These are phyloP conservation scores for Whitmania pigra DNA, from an alignment of 1,140 invertebrate genomes.

Conservation along the genomic window DNA sequence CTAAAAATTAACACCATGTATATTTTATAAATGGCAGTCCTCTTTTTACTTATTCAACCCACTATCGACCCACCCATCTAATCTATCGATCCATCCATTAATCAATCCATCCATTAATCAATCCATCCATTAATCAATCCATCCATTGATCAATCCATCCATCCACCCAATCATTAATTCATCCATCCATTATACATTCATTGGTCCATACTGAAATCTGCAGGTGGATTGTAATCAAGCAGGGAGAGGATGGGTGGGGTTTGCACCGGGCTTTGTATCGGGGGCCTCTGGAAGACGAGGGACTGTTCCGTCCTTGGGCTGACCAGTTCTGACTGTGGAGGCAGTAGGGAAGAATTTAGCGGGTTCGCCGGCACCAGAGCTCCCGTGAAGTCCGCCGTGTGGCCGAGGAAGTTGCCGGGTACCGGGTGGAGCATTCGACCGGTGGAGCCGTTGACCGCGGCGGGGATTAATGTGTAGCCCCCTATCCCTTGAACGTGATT, in stretches of 20 bases:
- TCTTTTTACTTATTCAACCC: too few relatives aligned
- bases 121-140: too few relatives aligned
- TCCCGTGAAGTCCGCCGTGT: neutral
- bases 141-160: too few relatives aligned
- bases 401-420: neutral
- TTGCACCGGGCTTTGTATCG: neutral
- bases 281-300: slow-evolving; percentile 8
- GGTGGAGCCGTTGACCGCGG: neutral
- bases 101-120: too few relatives aligned
- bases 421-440: neutral
- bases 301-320: neutral
- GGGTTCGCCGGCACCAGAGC: neutral
- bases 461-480: slow-evolving; percentile 6
- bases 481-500: neutral
- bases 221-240: neutral
- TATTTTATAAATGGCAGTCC: too few relatives aligned
- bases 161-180: too few relatives aligned
- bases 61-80: too few relatives aligned
- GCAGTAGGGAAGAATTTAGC: neutral
- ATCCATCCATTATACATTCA: too few relatives aligned
- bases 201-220: slow-evolving; percentile 1
- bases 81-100: too few relatives aligned
- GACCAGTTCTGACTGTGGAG: neutral
- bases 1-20: neutral
- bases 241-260: neutral